Evolutionary conservation across 2,797 vertebrate species (phyloP).

Genomic region (Mus spretus): DNA sequence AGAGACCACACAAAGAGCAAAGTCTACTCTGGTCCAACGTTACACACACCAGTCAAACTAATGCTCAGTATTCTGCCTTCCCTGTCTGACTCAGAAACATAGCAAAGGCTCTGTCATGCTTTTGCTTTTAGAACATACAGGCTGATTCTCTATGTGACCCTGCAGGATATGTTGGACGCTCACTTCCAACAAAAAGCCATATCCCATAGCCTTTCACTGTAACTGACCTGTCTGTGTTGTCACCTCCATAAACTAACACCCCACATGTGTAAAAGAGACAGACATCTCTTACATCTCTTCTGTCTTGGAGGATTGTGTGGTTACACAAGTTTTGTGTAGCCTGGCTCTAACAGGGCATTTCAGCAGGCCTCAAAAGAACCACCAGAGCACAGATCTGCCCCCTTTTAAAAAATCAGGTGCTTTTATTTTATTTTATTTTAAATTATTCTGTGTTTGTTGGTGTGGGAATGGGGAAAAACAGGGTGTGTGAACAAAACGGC

Average conservation of each 20-base stretch:
- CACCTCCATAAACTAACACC: neutral
- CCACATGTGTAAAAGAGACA: neutral
- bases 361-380: neutral
- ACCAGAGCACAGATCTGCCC: neutral
- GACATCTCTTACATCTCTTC: neutral
- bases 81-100: no score
- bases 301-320: neutral
- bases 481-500: neutral
- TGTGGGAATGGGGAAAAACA: neutral
- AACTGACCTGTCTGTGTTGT: neutral
- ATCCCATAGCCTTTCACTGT: neutral
- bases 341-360: neutral
- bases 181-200: neutral
- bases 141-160: neutral
- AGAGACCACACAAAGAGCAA: no score
- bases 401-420: neutral
- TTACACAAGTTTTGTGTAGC: neutral
- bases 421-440: no score
- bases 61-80: no score
- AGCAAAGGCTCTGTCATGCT: neutral
- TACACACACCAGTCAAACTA: no score
- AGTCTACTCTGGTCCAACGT: no score
- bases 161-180: neutral
- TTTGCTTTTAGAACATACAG: neutral
- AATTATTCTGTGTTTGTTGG: neutral